Conservation (phyloP, 2,113 vertebrate genomes). For the Anhinga rufa region DNA sequence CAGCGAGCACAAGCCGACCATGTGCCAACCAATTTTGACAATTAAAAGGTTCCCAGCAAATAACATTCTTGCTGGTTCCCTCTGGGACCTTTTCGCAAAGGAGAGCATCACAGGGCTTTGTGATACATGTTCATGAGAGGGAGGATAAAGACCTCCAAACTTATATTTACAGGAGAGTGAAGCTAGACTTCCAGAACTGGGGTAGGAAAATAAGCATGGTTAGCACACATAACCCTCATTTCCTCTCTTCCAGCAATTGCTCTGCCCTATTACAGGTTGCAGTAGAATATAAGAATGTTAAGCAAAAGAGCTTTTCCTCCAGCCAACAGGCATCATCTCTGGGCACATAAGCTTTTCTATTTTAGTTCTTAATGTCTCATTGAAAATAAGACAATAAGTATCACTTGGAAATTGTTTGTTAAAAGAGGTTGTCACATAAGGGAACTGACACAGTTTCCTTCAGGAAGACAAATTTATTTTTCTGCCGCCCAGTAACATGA, state of each 20-base stretch:
- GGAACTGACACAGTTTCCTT: neutral
- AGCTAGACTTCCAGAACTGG: neutral
- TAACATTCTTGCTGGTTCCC: neutral
- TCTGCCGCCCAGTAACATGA: neutral
- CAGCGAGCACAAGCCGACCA: neutral
- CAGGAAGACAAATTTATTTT: neutral
- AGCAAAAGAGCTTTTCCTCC: neutral
- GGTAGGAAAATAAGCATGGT: neutral
- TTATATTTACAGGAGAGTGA: neutral
- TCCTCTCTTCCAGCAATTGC: neutral
- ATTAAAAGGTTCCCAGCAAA: neutral
- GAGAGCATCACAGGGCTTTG: neutral
- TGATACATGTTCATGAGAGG: neutral
- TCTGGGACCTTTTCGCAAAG: neutral
- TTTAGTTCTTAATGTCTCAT: neutral
- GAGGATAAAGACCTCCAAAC: neutral
- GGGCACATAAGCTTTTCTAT: neutral
- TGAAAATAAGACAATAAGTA: neutral
- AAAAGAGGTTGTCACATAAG: neutral
- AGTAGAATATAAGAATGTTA: neutral
- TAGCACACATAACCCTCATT: neutral
- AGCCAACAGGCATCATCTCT: neutral
- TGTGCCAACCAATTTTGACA: neutral
- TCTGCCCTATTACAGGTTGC: neutral
- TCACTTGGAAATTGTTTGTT: neutral